These are phyloP conservation scores for Patagioenas fasciata DNA, from an alignment of 2,113 vertebrate species.

Conservation along the genomic window DNA sequence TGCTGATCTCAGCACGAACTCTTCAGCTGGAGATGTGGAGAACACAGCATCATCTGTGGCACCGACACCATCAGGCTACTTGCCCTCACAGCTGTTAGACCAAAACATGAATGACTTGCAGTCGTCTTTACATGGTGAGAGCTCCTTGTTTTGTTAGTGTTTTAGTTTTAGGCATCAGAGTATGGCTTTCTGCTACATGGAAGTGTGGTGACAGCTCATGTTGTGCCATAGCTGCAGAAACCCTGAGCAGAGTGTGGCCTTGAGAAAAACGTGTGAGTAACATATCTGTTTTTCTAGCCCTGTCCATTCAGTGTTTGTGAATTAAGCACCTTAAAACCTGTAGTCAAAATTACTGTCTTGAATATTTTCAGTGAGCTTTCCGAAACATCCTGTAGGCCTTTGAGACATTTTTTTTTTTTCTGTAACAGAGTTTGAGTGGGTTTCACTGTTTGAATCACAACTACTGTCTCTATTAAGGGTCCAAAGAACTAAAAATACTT, in stretches of 20 bases:
- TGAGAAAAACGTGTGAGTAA: not conserved
- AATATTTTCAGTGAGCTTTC: not conserved
- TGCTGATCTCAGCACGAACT: not conserved
- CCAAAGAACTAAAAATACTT: not conserved
- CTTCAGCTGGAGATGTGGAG: slow-evolving; percentile 67
- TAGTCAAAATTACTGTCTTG: not conserved
- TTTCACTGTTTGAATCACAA: not conserved
- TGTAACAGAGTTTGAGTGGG: not conserved
- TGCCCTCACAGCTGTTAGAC: slow-evolving; percentile 93
- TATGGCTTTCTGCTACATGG: not conserved
- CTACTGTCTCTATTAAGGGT: not conserved
- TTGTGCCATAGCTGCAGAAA: not conserved
- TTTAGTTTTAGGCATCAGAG: not conserved
- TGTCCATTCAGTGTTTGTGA: not conserved
- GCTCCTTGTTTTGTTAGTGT: not conserved
- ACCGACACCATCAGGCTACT: slow-evolving; percentile 78
- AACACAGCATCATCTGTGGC: slow-evolving; percentile 3
- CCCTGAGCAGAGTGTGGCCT: not conserved
- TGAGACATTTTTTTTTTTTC: not conserved
- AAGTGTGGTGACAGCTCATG: not conserved
- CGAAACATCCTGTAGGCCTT: not conserved
- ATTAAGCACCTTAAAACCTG: not conserved
- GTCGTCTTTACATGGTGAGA: slow-evolving; percentile 80
- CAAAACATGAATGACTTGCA: slow-evolving; percentile 85
- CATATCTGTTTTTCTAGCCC: not conserved